These are phyloP conservation scores for Brachionus calyciflorus DNA, from an alignment of 1,140 invertebrate genomes.

Conservation along the genomic window DNA sequence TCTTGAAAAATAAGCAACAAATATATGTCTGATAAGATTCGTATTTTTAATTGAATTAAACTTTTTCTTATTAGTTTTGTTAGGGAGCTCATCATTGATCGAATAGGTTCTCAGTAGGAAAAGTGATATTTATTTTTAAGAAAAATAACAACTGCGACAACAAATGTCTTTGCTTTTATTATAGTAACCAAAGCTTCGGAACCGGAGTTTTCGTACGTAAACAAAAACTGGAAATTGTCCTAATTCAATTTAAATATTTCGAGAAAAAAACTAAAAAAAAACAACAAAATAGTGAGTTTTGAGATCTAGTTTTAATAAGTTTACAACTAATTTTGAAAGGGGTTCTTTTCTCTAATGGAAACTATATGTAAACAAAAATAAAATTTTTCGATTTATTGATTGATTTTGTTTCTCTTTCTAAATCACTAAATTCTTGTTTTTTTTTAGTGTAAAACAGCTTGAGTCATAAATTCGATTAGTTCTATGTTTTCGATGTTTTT, in stretches of 20 bases:
- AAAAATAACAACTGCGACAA: constrained; percentile 35
- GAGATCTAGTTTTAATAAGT: constrained; percentile 4
- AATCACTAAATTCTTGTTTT: not conserved
- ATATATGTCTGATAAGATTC: not conserved
- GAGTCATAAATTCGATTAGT: not conserved
- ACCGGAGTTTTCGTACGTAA: constrained; percentile 10
- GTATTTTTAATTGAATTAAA: not conserved
- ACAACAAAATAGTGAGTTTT: no score
- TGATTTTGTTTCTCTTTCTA: constrained; percentile 10
- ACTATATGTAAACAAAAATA: not conserved
- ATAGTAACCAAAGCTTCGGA: not conserved
- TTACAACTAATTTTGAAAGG: constrained; percentile 13
- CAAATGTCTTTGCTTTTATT: not conserved
- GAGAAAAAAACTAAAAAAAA: not conserved
- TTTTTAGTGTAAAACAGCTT: constrained; percentile 28
- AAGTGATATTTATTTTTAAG: constrained; percentile 35
- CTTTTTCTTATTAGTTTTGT: not conserved
- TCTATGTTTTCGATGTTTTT: constrained; percentile 9
- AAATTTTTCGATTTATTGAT: constrained; percentile 14
- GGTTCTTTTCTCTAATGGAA: not conserved
- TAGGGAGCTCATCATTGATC: not conserved
- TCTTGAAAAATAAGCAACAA: no score
- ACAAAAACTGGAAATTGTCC: constrained; percentile 38
- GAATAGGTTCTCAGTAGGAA: constrained; percentile 4
- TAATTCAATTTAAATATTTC: not conserved